Base-by-base conservation (phyloP, 2,888 invertebrate genomes). In the Gastracanthus pulcherrimus region DNA sequence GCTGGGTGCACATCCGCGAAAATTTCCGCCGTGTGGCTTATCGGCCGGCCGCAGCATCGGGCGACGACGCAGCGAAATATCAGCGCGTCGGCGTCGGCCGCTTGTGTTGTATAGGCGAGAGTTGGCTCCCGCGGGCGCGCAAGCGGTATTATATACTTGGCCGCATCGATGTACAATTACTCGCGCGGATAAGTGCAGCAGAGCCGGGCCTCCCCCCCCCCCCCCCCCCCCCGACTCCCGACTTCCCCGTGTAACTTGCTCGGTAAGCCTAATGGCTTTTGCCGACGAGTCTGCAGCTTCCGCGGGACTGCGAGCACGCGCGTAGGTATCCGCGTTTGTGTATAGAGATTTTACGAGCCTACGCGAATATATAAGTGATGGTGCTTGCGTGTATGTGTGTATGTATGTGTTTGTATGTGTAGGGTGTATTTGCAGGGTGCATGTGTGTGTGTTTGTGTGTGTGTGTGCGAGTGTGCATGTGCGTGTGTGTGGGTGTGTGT, bases 261-360 rank as follows among this genome's bases (percentile, higher is more conserved):
- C 58, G 80, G 55, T 80, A 80, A 74, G 74, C 80, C 60, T 74
- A 80, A 74, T 80, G 80, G 80, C n/a, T 60, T 75, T 69, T 62
- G 19, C 38, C 51, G 48, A 36, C 51, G 58, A 55, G 60, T 34
- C 45, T 29, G 45, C 31, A 55, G 31, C 82, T 29, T 48, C 23
- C 36, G 60, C 23, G 34, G 45, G 16, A 16, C 45, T 16, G 45
- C 4, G 29, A n/a, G 29, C 9, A 48, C 6, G 19, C 19, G 7
- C 51, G 19, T 19, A 2, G 23, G 23, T 19, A 7, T 5, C 51
- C 19, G 51, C 23, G 4, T 7, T 7, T 55, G 11, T 55, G 26
- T 55, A 26, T n/a, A 55, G 55, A 19, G 26, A 26, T 55, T 55
- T 55, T 55, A 26, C 23, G 55, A 55, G 55, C 55, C 7, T 19